Conservation (phyloP, 2,797 vertebrate genomes). For the Hirundo rustica region DNA sequence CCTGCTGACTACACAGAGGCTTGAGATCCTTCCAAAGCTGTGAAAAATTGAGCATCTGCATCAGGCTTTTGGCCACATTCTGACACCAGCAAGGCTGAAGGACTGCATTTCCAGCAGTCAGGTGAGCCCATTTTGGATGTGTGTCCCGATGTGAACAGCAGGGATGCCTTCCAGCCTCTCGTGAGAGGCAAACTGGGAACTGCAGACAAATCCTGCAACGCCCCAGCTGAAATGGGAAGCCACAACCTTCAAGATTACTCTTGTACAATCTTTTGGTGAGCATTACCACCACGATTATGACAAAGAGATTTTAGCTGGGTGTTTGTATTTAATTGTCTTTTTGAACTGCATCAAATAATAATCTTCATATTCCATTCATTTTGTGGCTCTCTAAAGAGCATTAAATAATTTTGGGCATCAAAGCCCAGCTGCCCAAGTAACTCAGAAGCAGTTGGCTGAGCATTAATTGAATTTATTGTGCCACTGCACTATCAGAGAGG, state of each 20-base stretch:
- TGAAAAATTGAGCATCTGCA: slow-evolving; percentile 67
- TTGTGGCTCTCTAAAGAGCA: not conserved
- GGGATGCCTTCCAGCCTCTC: not conserved
- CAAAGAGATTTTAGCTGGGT: not conserved
- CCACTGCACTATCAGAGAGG: not conserved
- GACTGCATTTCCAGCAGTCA: not conserved
- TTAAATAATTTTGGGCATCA: not conserved
- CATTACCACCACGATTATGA: not conserved
- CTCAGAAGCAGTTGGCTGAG: not conserved
- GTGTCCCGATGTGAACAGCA: not conserved
- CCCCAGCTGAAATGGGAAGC: not conserved
- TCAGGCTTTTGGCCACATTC: slow-evolving; percentile 25
- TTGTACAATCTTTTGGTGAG: not conserved
- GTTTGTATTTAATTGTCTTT: not conserved
- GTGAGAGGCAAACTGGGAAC: not conserved
- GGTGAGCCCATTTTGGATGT: not conserved
- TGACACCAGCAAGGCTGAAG: not conserved
- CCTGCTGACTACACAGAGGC: slow-evolving; percentile 37
- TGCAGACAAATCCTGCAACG: not conserved
- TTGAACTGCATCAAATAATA: not conserved
- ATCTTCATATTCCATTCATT: not conserved
- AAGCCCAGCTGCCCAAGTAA: not conserved
- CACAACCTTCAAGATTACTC: not conserved
- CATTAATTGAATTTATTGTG: not conserved
- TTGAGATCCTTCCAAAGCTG: slow-evolving; percentile 44